phyloP scores from a whole-genome alignment of 2,113 vertebrate species.

The Callorhinus ursinus region DNA sequence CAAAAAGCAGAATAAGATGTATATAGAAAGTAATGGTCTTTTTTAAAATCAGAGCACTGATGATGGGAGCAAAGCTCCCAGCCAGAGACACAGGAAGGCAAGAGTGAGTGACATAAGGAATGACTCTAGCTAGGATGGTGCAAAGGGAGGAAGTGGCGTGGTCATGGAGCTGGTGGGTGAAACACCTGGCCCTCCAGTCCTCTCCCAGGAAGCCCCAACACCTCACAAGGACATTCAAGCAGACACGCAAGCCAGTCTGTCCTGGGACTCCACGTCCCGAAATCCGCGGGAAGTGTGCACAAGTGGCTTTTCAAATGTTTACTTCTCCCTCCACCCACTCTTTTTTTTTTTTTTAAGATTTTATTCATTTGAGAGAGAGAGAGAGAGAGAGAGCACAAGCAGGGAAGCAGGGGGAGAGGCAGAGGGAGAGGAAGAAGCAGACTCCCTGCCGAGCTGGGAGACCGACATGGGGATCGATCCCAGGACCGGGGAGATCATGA shows the following conservation, averaged over 20 bases:
- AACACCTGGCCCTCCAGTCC: too few species aligned
- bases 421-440: too few species aligned
- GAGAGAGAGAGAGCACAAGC: too few species aligned
- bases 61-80: rapidly evolving
- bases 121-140: not conserved
- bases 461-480: too few species aligned
- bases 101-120: rapidly evolving
- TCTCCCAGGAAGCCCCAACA: not conserved
- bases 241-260: rapidly evolving
- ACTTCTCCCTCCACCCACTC: not conserved
- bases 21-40: not conserved
- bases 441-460: too few species aligned
- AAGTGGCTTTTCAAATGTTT: not conserved
- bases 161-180: not conserved
- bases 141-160: too few species aligned
- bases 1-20: not conserved
- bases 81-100: not conserved
- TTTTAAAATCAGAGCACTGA: not conserved
- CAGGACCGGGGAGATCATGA: too few species aligned
- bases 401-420: too few species aligned
- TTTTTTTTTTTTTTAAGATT: too few species aligned
- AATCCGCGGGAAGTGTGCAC: not conserved
- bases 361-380: too few species aligned
- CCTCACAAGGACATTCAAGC: not conserved
- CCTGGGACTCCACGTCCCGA: not conserved